Percentiles rank a stretch among this genome's conserved stretches.
These are phyloP conservation scores for Pantherophis alleghaniensis DNA, from an alignment of 2,797 vertebrate species.

Conservation along the genomic window DNA sequence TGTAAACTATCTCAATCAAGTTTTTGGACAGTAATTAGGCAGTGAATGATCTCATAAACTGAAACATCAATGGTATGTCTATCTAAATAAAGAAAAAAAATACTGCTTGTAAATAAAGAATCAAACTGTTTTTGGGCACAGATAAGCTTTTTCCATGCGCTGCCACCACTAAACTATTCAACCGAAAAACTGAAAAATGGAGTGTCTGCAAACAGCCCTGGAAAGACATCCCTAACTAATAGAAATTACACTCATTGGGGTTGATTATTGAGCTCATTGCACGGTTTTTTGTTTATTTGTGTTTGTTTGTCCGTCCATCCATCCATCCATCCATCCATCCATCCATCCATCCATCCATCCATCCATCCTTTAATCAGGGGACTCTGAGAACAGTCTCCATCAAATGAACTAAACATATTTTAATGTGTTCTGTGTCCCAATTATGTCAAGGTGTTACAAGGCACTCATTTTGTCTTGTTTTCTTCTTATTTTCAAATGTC, in stretches of 20 bases:
- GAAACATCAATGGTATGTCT: background rate
- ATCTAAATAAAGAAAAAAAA: background rate
- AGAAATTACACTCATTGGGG: background rate
- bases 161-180: background rate
- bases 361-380: background rate
- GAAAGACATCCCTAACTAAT: background rate
- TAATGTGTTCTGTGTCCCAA: background rate
- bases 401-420: conserved; percentile 24
- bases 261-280: background rate
- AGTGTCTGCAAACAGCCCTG: background rate
- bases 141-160: background rate
- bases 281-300: background rate
- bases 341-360: too few relatives aligned
- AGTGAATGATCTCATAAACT: background rate
- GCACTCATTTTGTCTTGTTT: conserved; percentile 15
- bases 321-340: background rate
- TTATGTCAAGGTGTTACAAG: background rate
- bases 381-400: background rate
- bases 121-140: background rate
- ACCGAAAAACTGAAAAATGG: background rate
- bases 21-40: background rate
- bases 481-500: rapidly evolving
- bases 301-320: background rate
- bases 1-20: background rate
- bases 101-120: background rate